Evolutionary conservation across 1,140 invertebrate species (phyloP), one percentile per base, ranked within the genome.

Genomic region (Apocrypta bakeri): DNA sequence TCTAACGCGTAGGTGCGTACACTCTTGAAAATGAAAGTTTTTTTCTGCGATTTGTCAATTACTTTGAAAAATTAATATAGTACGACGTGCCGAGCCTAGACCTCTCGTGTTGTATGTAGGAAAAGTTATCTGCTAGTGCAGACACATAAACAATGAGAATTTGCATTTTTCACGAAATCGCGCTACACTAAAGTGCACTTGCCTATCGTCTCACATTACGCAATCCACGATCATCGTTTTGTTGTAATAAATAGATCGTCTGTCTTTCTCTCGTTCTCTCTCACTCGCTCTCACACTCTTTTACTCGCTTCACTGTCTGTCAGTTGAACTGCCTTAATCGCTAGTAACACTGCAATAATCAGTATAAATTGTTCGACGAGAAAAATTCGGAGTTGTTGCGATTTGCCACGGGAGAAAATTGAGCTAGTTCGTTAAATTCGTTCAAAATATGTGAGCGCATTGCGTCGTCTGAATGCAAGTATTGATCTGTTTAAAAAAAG

Each of bases 181-280:
- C 12, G 17, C 21, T 68, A n/a, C 9, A 37, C n/a, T 37, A 6
- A 11, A 63, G 25, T 63, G 72, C 78, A 73, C 14, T 24, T 29
- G 40, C 69, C 1, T 56, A 37, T 66, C 79, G 74, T 64, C 66
- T 81, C 79, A 79, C 77, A 84, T 85, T 85, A 61, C 77, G 69
- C 83, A 86, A 75, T 83, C 79, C 74, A 84, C 85, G 82, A 84
- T 82, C 17, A 31, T 68, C 81, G n/a, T 37, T 64, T 69, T 71
- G 4, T 73, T 85, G 79, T 87, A 88, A 90, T 90, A 90, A 90
- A 90, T 91, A 89, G 82, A 89, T 88, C 81, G 85, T 85, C 86
- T 88, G 74, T 88, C 83, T 75, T 86, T 86, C 85, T 85, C 27
- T 66, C 17, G 42, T 42, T 1, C 33, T 73, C n/a, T 40, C 37